These are phyloP conservation scores for Dynastes maya DNA, from an alignment of 2,888 invertebrate species.

Conservation along the genomic window DNA sequence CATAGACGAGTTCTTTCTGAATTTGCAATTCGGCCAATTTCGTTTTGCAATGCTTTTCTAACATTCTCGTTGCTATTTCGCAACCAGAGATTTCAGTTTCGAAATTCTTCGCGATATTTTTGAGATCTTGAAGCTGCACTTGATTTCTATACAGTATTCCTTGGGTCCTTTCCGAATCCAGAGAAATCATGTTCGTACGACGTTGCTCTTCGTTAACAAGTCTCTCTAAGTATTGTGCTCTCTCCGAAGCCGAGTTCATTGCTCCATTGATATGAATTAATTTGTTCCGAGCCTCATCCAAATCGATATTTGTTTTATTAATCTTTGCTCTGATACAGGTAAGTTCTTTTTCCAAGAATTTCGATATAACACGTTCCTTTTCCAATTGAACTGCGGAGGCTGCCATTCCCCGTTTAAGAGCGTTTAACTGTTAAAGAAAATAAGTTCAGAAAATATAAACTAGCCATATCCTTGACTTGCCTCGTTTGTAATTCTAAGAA, in stretches of 20 bases:
- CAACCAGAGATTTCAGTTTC: slow-evolving; percentile 71
- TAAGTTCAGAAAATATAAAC: slow-evolving; percentile 33
- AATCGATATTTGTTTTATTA: slow-evolving; percentile 57
- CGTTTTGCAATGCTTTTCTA: slow-evolving; percentile 69
- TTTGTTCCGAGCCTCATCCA: slow-evolving; percentile 70
- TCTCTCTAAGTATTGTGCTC: slow-evolving; percentile 75
- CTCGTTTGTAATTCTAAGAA: slow-evolving; percentile 69
- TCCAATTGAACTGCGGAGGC: slow-evolving; percentile 67
- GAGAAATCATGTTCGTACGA: slow-evolving; percentile 70
- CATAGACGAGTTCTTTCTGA: slow-evolving; percentile 77
- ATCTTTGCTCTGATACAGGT: slow-evolving; percentile 57
- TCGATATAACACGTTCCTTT: slow-evolving; percentile 62
- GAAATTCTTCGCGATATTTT: slow-evolving; percentile 71
- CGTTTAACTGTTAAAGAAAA: slow-evolving; percentile 67
- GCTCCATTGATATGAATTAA: slow-evolving; percentile 72
- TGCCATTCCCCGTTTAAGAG: slow-evolving; percentile 71
- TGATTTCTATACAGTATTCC: slow-evolving; percentile 72
- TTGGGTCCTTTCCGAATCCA: slow-evolving; percentile 72
- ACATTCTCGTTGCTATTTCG: slow-evolving; percentile 69
- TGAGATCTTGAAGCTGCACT: slow-evolving; percentile 70
- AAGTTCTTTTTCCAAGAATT: slow-evolving; percentile 60
- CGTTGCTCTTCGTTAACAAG: slow-evolving; percentile 76
- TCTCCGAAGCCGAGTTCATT: slow-evolving; percentile 74
- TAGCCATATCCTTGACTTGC: slow-evolving; percentile 59
- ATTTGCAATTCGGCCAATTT: slow-evolving; percentile 64